These are phyloP conservation scores for Zaprionus davidi DNA, from an alignment of 1,140 invertebrate species.

Conservation along the genomic window DNA sequence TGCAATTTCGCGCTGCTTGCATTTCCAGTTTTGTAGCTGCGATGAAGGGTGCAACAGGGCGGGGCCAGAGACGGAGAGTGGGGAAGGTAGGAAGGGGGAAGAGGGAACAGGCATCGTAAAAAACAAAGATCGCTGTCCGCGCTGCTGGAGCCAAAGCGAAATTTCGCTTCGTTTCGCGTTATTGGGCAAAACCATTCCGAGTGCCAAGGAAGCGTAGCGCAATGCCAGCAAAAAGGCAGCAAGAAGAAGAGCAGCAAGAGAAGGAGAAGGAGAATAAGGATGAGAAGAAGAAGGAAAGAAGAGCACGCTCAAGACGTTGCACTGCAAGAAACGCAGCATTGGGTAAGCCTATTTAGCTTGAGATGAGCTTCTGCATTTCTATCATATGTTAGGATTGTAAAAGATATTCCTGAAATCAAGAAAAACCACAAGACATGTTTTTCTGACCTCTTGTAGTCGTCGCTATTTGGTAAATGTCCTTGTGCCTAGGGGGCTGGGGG, in stretches of 20 bases:
- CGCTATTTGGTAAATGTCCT: slow-evolving; percentile 5
- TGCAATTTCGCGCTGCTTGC: slow-evolving; percentile 79
- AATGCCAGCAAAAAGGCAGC: slow-evolving; percentile 21
- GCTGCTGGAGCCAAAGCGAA: slow-evolving; percentile 71
- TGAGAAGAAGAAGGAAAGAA: background rate
- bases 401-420: background rate
- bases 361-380: background rate
- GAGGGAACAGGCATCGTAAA: slow-evolving; percentile 57
- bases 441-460: background rate
- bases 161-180: slow-evolving; percentile 66
- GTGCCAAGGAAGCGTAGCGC: slow-evolving; percentile 72
- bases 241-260: background rate
- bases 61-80: background rate
- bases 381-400: background rate
- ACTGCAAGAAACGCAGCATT: slow-evolving; percentile 53
- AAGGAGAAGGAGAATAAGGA: background rate
- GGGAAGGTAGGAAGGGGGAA: background rate
- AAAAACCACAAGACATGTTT: background rate
- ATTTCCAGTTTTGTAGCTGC: slow-evolving; percentile 75
- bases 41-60: slow-evolving; percentile 13
- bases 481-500: background rate
- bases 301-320: slow-evolving; percentile 29
- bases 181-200: slow-evolving; percentile 71
- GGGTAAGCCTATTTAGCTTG: background rate
- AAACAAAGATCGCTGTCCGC: slow-evolving; percentile 76